phyloP scores from a whole-genome alignment of 2,888 invertebrate genomes.

The Sepiola atlantica region DNA sequence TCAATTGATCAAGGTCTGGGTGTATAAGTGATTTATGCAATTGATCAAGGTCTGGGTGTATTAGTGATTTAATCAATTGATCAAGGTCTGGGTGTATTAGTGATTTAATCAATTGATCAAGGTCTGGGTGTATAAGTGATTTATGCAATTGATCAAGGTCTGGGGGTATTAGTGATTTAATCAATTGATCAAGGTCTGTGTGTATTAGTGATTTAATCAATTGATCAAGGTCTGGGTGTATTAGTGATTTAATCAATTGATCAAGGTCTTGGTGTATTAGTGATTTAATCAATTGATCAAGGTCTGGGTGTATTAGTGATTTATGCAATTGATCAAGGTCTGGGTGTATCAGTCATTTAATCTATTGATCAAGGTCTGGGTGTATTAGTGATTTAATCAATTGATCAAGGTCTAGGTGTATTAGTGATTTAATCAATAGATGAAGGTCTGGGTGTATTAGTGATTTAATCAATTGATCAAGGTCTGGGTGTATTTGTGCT shows the following conservation, averaged over 20 bases:
- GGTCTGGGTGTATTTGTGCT: no score
- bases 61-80: background rate
- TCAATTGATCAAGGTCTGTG: background rate
- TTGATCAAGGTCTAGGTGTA: background rate
- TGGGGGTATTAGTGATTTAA: no score
- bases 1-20: background rate
- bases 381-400: background rate
- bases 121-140: no score
- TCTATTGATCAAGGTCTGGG: background rate
- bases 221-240: background rate
- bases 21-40: background rate
- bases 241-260: background rate
- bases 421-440: no score
- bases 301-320: no score
- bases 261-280: no score
- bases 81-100: no score
- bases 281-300: background rate
- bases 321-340: background rate
- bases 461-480: background rate
- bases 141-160: background rate
- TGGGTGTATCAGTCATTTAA: no score
- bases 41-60: background rate
- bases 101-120: background rate
- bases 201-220: background rate
- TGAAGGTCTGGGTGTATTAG: no score